Base-by-base conservation (phyloP, 1,140 invertebrate genomes). In the Drosophila subpulchrella region DNA sequence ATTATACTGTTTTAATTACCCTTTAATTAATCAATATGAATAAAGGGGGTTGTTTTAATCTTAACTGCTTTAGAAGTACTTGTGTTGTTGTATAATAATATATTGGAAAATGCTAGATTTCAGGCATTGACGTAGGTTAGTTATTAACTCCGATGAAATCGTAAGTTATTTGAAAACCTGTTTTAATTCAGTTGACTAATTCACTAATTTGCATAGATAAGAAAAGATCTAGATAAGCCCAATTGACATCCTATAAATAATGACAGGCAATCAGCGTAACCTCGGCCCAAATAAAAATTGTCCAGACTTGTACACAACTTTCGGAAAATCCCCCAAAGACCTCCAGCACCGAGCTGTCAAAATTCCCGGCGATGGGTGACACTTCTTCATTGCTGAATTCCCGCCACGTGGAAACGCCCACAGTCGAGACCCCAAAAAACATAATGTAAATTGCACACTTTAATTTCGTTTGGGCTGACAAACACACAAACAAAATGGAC, bases 361-460 rank as follows among this genome's bases (percentile, higher is more conserved):
- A 71, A 71, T 48, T 58, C 10, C 65, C 6, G n/a, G 36, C 44
- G 20, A 58, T 41, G 42, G 5, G 65, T 71, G 53, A 72, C 68
- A 72, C 68, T 48, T 71, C 50, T 41, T 41, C 30, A 41, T 54
- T 55, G 30, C 30, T 5, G 30, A 34, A 12, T 34, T 32, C 24
- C 44, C 17, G 41, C 44, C 30, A 41, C 46, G 61, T 65, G 66
- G 24, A 36, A 2, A 10, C 24, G 15, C 47, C 48, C 67, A 47
- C 32, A 24, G 10, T 56, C 17, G 8, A 15, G 44, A 39, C 46
- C 46, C 51, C 2, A 47, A 6, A 54, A 41, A 67, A 47, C 72
- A 46, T 68, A 81, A 82, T 79, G 67, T 89, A 76, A 89, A 86
- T 83, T 83, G 84, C 67, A 82, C 80, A 89, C 80, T 83, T 89